Evolutionary conservation across 2,888 invertebrate genomes (phyloP), one percentile per base, ranked within the genome.

Genomic region (Troides oblongomaculatus): DNA sequence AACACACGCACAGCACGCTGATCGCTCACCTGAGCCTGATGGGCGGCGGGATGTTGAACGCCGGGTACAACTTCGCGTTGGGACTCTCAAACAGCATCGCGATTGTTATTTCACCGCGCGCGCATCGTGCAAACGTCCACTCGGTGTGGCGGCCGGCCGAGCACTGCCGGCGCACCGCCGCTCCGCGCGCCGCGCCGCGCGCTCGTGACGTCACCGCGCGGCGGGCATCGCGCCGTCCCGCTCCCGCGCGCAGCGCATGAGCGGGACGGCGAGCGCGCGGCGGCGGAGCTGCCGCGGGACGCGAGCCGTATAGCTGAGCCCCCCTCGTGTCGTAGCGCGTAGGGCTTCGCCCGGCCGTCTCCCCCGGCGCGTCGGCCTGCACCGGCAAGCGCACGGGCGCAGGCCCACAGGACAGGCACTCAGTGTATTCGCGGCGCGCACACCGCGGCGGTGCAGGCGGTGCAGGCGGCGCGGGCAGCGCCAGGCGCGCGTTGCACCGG

Each of bases 81-180:
- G 95, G 95, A 93, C 94, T 95, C 90, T 95, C 95, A 88, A 95
- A 95, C 88, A 95, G 92, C 95, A 95, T 95, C 86, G 88, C 87
- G 87, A 83, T 80, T 84, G 82, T 84, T 84, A 83, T 81, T 86
- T 86, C 89, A 88, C 87, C 89, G 88, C 85, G 89, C 82, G 84
- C 83, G 82, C 85, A 84, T 89, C 84, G 88, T 87, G 86, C 78
- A 83, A 78, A 75, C 84, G 87, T 86, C 83, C 84, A 81, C 80
- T 71, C 81, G 77, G 77, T 76, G 75, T 79, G 80, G 84, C 88
- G 83, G 84, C 84, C 85, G 86, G 89, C 88, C 87, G 89, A 81
- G 80, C 78, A 91, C 91, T 91, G 87, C 69, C 70, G 72, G 72
- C 68, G 68, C 30, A 5, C 30, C 30, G 30, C 30, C 30, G 30